Evolutionary conservation across 2,113 vertebrate species (phyloP), one percentile per base, ranked within the genome.

Genomic region (Varanus komodoensis): DNA sequence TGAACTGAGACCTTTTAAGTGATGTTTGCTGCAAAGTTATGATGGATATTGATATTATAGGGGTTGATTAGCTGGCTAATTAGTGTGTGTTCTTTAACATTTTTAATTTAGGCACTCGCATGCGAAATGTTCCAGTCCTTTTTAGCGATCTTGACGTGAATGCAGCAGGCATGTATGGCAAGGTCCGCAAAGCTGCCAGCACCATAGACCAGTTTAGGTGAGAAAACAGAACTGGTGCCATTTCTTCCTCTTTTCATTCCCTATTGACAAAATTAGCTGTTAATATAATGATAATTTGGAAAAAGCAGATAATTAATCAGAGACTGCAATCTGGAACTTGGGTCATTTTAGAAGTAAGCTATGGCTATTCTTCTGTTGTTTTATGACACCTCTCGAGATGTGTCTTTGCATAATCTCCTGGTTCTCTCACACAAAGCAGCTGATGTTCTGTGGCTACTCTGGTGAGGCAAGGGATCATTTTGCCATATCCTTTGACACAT

Each of bases 131-230:
- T n/a, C 99, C 99, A 0, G 98, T 99, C 32, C 98, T 99, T 84
- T 99, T 99, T 68, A 96, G 96, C n/a, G 99, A 99, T 50, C 3
- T 92, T 2, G 99, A 99, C 1, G 87, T 93, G 57, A 96, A 97
- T 0, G 73, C 92, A 73, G 97, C 97, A 0, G 98, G 99, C 5
- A 94, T 99, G 95, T 99, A 99, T 0, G 98, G 99, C 0, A 97
- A 95, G 93, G 99, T 99, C 48, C 99, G 99, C 61, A 99, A 98
- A 89, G 99, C 99, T 82, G 99, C 99, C 71, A 99, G 98, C 79
- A 98, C 97, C 2, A 99, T 99, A 3, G 99, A 99, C 89, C 98
- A 98, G 0, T 99, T 99, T 75, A 99, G 99, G 99, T 99, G 91
- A 96, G 96, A 38, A 61, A 2, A 80, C 32, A 4, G 50, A 1